phyloP scores from a whole-genome alignment of 2,888 invertebrate species.

The Eremobia ochroleuca region DNA sequence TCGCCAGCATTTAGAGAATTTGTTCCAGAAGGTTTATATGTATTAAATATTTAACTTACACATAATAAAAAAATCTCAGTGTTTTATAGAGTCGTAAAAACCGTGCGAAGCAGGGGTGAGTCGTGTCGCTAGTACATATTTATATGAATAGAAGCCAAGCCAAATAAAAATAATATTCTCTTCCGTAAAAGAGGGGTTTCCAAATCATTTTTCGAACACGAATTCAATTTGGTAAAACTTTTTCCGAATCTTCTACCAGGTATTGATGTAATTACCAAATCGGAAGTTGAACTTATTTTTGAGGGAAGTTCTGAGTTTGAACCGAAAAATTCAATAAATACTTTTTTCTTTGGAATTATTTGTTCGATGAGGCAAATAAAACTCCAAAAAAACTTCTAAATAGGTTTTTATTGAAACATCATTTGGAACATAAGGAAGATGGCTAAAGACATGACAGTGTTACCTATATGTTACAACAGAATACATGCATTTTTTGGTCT shows the following conservation, averaged over 20 bases:
- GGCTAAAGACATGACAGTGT: neutral
- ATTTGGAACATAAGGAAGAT: neutral
- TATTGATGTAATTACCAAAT: slow-evolving; percentile 19
- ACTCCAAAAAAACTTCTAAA: slow-evolving; percentile 12
- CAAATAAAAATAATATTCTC: slow-evolving; percentile 23
- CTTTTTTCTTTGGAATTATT: slow-evolving; percentile 24
- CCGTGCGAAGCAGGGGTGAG: neutral
- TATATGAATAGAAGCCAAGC: neutral
- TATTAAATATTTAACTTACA: neutral
- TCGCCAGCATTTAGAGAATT: neutral
- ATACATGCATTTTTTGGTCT: neutral
- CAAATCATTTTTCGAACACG: slow-evolving; percentile 31
- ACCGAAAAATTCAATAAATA: slow-evolving; percentile 42
- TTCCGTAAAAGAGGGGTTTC: neutral
- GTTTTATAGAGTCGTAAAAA: too few relatives aligned
- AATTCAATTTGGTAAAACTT: slow-evolving; percentile 54
- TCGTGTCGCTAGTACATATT: neutral
- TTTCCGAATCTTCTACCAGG: slow-evolving; percentile 20
- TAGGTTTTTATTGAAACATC: slow-evolving; percentile 21
- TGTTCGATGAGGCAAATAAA: slow-evolving; percentile 34
- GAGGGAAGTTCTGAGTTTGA: slow-evolving; percentile 18
- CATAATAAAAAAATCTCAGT: neutral
- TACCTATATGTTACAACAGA: neutral
- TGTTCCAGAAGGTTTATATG: neutral
- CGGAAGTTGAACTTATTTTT: slow-evolving; percentile 16